Percentiles rank a stretch among this genome's conserved stretches.
phyloP scores from a whole-genome alignment of 2,888 invertebrate genomes.

The Diarsia dahlii region DNA sequence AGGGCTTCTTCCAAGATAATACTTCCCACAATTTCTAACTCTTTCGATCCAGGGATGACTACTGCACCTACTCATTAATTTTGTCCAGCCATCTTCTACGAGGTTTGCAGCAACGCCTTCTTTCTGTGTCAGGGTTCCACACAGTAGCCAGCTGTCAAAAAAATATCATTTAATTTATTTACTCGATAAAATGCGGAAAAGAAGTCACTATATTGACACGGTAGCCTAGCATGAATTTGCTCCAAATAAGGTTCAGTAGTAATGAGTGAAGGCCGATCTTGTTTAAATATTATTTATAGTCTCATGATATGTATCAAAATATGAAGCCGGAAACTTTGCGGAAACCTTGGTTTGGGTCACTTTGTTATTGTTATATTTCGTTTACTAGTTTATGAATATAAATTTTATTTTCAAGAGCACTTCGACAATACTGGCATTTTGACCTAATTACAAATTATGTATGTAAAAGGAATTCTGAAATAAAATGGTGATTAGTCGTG shows the following conservation, averaged over 20 bases:
- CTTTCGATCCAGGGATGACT: background rate
- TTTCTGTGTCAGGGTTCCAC: too few species aligned
- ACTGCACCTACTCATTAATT: background rate
- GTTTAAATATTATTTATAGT: constrained; percentile 47
- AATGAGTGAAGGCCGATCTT: constrained; percentile 45
- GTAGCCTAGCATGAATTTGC: constrained; percentile 28
- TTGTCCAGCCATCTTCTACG: background rate
- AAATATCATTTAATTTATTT: background rate
- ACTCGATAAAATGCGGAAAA: constrained; percentile 9
- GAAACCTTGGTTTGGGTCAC: constrained; percentile 44
- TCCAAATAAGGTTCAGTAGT: constrained; percentile 36
- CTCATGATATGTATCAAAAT: constrained; percentile 48
- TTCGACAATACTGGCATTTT: background rate
- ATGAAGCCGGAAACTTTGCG: constrained; percentile 40
- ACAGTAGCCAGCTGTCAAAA: background rate
- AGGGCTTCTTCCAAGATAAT: too few species aligned
- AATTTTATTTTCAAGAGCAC: background rate
- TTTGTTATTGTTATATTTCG: constrained; percentile 31
- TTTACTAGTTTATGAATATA: constrained; percentile 4
- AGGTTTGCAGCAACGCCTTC: background rate
- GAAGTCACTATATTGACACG: constrained; percentile 10
- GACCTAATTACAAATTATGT: too few species aligned
- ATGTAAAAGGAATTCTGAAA: background rate
- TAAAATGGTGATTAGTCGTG: too few species aligned
- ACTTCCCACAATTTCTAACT: background rate